These are phyloP conservation scores for Ciconia boyciana DNA, from an alignment of 2,113 vertebrate genomes.

Conservation along the genomic window DNA sequence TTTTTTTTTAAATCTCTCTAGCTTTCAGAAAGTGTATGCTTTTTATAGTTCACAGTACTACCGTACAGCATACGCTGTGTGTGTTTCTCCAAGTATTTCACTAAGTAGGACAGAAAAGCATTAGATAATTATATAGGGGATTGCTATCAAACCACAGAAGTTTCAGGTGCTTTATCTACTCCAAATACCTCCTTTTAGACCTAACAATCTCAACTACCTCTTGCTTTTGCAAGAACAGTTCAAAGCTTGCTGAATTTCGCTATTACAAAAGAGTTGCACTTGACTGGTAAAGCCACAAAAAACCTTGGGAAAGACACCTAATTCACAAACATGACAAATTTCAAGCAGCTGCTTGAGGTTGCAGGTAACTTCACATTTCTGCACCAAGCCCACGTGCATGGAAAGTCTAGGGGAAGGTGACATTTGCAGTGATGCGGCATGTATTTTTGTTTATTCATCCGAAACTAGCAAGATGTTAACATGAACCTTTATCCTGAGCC, in stretches of 20 bases:
- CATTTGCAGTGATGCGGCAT: not conserved
- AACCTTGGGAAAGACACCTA: not conserved
- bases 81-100: not conserved
- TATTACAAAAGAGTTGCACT: not conserved
- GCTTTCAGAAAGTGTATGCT: not conserved
- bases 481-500: not conserved
- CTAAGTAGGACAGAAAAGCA: not conserved
- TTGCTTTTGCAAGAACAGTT: not conserved
- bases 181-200: not conserved
- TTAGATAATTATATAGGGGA: not conserved
- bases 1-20: not conserved
- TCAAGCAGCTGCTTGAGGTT: not conserved
- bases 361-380: no score
- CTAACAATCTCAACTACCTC: not conserved
- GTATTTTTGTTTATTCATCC: not conserved
- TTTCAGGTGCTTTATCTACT: not conserved
- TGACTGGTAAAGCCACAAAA: not conserved
- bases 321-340: not conserved
- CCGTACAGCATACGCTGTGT: fast-evolving
- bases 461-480: not conserved
- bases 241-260: not conserved
- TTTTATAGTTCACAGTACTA: not conserved
- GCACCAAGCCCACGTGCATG: fast-evolving
- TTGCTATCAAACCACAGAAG: not conserved
- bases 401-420: no score